Percentiles rank a stretch among this genome's conserved stretches.
Evolutionary conservation across 1,140 invertebrate species (phyloP).

Genomic region (Euura lappo): DNA sequence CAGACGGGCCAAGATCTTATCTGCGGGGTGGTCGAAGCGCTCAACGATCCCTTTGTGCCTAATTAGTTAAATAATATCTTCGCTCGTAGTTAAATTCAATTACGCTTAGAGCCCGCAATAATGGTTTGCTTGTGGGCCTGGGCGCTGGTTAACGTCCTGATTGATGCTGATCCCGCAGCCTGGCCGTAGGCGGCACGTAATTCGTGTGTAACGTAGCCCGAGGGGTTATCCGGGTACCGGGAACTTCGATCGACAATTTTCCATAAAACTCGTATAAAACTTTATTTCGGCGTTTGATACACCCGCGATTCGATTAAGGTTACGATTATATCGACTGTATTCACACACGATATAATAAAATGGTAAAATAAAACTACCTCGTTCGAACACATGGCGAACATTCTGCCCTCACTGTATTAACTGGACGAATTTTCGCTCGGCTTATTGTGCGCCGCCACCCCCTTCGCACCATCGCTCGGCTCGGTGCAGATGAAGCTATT

Average conservation of each 20-base stretch:
- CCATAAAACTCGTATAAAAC: constrained; percentile 2
- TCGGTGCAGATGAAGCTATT: too few species aligned
- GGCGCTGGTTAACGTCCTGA: constrained; percentile 36
- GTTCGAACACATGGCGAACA: too few species aligned
- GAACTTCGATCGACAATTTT: neutral
- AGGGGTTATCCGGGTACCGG: too few species aligned
- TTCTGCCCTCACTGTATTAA: too few species aligned
- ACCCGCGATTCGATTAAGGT: too few species aligned
- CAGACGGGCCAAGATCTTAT: constrained; percentile 38
- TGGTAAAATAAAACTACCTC: too few species aligned
- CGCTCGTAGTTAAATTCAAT: constrained; percentile 59
- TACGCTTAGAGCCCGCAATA: constrained; percentile 52
- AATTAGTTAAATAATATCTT: constrained; percentile 63
- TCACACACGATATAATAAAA: too few species aligned
- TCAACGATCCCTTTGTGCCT: constrained; percentile 57
- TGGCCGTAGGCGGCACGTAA: neutral
- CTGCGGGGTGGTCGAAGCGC: constrained; percentile 36
- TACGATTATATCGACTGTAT: too few species aligned
- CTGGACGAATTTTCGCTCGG: too few species aligned
- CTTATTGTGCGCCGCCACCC: too few species aligned
- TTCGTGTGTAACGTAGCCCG: neutral
- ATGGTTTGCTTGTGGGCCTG: constrained; percentile 50
- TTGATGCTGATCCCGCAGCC: constrained; percentile 33
- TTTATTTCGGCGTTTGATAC: neutral
- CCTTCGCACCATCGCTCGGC: too few species aligned